Evolutionary conservation across 2,113 vertebrate genomes (phyloP).

Genomic region (Glaucomys volans): DNA sequence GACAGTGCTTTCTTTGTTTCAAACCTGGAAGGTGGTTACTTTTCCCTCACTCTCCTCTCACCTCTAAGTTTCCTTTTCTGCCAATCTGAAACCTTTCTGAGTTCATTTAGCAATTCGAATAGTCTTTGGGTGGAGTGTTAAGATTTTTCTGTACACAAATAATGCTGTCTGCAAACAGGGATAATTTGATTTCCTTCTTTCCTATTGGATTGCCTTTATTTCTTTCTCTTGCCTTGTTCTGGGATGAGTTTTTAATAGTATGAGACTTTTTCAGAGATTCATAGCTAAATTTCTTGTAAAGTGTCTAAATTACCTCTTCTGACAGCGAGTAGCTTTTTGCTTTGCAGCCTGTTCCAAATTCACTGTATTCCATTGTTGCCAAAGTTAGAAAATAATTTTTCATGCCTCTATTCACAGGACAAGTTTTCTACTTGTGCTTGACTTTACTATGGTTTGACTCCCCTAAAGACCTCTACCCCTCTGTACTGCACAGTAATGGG

Average conservation of each 20-base stretch:
- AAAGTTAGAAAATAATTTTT: neutral
- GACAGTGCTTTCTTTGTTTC: neutral
- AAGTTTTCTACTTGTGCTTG: neutral
- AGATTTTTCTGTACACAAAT: neutral
- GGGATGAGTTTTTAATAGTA: neutral
- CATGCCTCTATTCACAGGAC: neutral
- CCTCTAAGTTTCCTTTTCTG: neutral
- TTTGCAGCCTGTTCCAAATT: neutral
- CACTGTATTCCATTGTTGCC: neutral
- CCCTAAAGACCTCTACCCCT: neutral
- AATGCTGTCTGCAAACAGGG: neutral
- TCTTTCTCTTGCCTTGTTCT: neutral
- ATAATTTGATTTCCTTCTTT: neutral
- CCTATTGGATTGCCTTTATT: neutral
- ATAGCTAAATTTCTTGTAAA: neutral
- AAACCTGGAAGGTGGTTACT: neutral
- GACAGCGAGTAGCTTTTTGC: fast-evolving
- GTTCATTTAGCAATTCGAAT: neutral
- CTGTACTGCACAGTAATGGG: fast-evolving
- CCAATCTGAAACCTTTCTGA: neutral
- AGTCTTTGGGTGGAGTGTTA: neutral
- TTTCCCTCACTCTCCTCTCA: neutral
- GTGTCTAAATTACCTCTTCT: neutral
- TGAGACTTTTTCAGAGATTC: neutral
- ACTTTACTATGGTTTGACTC: neutral